Evolutionary conservation across 2,888 invertebrate genomes (phyloP).

Genomic region (Drosophila barbarae): DNA sequence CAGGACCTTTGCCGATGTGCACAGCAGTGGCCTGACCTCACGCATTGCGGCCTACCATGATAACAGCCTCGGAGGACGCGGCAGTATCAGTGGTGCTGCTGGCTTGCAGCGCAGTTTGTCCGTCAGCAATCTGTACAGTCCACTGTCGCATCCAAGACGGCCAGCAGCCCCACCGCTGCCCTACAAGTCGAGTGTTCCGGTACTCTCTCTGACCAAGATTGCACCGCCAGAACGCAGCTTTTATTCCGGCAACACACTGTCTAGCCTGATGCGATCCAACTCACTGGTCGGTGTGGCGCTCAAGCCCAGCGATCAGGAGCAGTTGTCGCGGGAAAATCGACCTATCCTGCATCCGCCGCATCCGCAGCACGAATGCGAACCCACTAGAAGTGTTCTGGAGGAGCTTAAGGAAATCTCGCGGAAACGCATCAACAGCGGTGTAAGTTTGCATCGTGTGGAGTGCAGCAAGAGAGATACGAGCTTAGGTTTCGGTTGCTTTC

Average conservation of each 20-base stretch:
- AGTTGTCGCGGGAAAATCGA: slow-evolving; percentile 75
- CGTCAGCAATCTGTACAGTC: slow-evolving; percentile 77
- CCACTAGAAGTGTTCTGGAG: slow-evolving; percentile 81
- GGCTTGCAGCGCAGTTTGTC: slow-evolving; percentile 78
- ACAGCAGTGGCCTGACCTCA: slow-evolving; percentile 81
- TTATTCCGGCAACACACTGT: slow-evolving; percentile 76
- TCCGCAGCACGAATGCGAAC: slow-evolving; percentile 77
- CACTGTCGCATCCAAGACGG: slow-evolving; percentile 74
- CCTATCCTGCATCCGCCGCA: slow-evolving; percentile 77
- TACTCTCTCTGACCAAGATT: slow-evolving; percentile 75
- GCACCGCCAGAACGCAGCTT: slow-evolving; percentile 76
- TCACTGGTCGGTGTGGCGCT: slow-evolving; percentile 69
- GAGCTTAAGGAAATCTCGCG: slow-evolving; percentile 82
- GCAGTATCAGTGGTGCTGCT: background rate
- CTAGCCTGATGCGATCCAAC: slow-evolving; percentile 76
- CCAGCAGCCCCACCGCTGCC: slow-evolving; percentile 62
- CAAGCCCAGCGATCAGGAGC: slow-evolving; percentile 66
- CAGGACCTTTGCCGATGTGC: slow-evolving; percentile 80
- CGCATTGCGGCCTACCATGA: slow-evolving; percentile 81
- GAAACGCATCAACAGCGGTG: slow-evolving; percentile 81
- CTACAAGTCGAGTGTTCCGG: slow-evolving; percentile 66
- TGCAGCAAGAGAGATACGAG: background rate
- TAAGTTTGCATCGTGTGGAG: slow-evolving; percentile 50
- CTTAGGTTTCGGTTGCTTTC: slow-evolving; percentile 38
- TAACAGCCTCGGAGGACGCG: slow-evolving; percentile 54